Evolutionary conservation across 2,797 vertebrate genomes (phyloP).

Genomic region (Gastrophryne carolinensis): DNA sequence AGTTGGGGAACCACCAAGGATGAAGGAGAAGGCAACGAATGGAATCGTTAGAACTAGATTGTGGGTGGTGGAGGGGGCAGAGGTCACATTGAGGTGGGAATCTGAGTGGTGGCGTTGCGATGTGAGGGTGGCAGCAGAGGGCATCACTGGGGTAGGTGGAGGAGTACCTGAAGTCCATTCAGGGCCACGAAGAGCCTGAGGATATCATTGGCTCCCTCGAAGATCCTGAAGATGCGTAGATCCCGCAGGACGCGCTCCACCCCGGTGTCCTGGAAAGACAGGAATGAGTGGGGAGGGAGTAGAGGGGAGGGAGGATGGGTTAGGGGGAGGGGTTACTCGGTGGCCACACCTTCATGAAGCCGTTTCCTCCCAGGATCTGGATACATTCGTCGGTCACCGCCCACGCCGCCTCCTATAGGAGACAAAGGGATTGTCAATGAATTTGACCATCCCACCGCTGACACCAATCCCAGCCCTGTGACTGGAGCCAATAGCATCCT

Average conservation of each 20-base stretch:
- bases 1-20: too few relatives aligned
- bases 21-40: too few relatives aligned
- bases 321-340: too few relatives aligned
- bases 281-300: neutral
- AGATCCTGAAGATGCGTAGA: conserved; percentile 85
- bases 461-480: too few relatives aligned
- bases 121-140: neutral
- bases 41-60: too few relatives aligned
- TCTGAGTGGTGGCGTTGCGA: too few relatives aligned
- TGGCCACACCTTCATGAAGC: conserved; percentile 91
- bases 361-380: conserved; percentile 89
- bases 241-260: conserved; percentile 83
- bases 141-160: neutral
- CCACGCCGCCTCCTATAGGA: conserved; percentile 84
- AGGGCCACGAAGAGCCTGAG: conserved; percentile 86
- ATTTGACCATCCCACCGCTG: too few relatives aligned
- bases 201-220: conserved; percentile 90
- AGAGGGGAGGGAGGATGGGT: too few relatives aligned
- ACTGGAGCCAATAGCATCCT: too few relatives aligned
- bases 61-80: too few relatives aligned
- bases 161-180: conserved; percentile 82
- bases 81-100: too few relatives aligned
- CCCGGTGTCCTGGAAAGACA: conserved; percentile 71
- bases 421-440: neutral
- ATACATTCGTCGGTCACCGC: conserved; percentile 83